Percentiles rank a stretch among this genome's conserved stretches.
Conservation (phyloP, 2,797 vertebrate species). For the Lerista edwardsae region DNA sequence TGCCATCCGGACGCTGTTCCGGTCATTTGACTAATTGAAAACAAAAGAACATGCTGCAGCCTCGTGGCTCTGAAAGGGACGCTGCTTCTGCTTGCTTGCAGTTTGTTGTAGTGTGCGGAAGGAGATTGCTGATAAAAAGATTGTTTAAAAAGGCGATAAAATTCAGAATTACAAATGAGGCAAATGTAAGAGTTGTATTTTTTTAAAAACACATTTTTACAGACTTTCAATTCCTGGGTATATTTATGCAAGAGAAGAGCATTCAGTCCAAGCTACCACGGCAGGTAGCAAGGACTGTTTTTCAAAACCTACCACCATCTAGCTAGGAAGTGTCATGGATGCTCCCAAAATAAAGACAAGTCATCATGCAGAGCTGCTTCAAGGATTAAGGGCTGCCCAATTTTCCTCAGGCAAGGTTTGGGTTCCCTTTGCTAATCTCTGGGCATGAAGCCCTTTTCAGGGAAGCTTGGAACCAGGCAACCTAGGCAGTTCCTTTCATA, state of each 20-base stretch:
- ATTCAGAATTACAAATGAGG: conserved; percentile 70
- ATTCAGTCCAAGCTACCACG: background rate
- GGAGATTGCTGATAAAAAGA: conserved; percentile 62
- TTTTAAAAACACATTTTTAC: background rate
- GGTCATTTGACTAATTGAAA: conserved; percentile 41
- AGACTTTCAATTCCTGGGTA: background rate
- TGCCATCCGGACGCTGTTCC: conserved; percentile 43
- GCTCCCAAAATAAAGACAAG: background rate
- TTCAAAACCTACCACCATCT: background rate
- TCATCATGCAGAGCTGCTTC: background rate
- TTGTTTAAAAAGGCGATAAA: too few species aligned
- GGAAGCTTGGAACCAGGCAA: background rate
- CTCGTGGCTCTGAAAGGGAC: conserved; percentile 34
- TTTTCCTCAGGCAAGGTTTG: background rate
- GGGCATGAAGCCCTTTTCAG: background rate
- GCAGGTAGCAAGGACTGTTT: background rate
- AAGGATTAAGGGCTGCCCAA: background rate
- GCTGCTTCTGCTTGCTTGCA: conserved; percentile 59
- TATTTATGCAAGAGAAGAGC: background rate
- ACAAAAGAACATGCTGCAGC: background rate
- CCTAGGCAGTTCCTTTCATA: background rate
- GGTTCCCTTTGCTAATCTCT: background rate
- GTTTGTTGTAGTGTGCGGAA: conserved; percentile 38
- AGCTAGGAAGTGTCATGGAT: background rate
- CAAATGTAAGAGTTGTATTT: background rate